A percentile compares a stretch with the other conserved stretches of the same genome.
Conservation (phyloP, 2,797 vertebrate species). For the Brotogeris chrysoptera region DNA sequence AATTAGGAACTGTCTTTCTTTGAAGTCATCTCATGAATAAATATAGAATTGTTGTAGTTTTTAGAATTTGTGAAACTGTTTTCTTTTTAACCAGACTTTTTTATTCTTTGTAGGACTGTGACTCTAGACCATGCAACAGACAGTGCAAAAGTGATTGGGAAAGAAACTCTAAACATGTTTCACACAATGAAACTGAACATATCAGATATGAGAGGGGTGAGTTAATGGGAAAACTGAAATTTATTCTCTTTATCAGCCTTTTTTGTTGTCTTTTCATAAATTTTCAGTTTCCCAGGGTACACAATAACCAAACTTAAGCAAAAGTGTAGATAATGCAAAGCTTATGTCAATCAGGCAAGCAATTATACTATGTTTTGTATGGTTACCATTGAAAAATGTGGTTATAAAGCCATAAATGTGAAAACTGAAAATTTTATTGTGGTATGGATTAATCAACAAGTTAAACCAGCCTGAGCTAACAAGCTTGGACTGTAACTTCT, state of each 20-base stretch:
- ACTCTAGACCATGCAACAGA: constrained; percentile 89
- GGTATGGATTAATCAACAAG: background rate
- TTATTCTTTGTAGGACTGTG: constrained; percentile 72
- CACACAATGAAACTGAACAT: constrained; percentile 91
- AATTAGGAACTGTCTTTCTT: background rate
- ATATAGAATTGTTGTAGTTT: background rate
- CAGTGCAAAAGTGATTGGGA: constrained; percentile 86
- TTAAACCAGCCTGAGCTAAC: background rate
- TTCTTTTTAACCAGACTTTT: constrained; percentile 4
- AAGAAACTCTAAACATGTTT: constrained; percentile 90
- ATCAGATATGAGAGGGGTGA: constrained; percentile 91
- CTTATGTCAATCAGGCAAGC: background rate
- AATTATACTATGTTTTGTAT: background rate
- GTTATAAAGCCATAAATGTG: background rate
- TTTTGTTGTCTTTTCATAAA: background rate
- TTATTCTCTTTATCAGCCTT: background rate
- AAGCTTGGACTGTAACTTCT: background rate
- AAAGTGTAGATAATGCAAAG: background rate
- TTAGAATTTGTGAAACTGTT: background rate
- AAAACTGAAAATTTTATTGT: background rate
- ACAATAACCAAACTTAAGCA: background rate
- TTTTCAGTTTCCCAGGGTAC: background rate
- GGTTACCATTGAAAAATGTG: background rate
- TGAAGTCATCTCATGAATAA: background rate
- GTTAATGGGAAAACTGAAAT: constrained; percentile 35